Conservation (phyloP, 2,888 invertebrate species). For the Callosobruchus maculatus region DNA sequence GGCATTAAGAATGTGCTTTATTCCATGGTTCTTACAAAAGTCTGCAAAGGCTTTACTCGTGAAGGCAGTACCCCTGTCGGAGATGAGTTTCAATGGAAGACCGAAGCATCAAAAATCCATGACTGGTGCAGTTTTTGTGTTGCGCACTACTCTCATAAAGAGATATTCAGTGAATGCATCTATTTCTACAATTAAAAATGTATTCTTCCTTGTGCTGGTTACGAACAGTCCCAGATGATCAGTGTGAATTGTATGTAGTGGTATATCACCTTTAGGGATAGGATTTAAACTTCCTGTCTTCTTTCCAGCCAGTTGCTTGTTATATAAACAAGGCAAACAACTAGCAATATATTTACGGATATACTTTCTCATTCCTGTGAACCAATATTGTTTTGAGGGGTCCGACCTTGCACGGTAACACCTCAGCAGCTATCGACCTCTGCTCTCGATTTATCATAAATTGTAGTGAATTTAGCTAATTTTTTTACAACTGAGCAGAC, state of each 20-base stretch:
- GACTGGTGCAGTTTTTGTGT: constrained; percentile 13
- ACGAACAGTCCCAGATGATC: constrained; percentile 29
- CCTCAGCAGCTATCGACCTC: too few species aligned
- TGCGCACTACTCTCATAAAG: constrained; percentile 24
- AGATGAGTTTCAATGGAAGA: constrained; percentile 11
- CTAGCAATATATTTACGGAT: constrained; percentile 38
- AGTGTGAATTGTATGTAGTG: constrained; percentile 27
- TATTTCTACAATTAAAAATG: constrained; percentile 29
- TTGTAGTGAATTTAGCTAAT: too few species aligned
- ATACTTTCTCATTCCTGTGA: too few species aligned
- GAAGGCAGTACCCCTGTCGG: constrained; percentile 19
- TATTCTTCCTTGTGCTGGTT: constrained; percentile 18
- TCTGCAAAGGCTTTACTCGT: constrained; percentile 17
- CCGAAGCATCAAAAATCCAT: constrained; percentile 18
- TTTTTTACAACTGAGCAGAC: too few species aligned
- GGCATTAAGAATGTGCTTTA: constrained; percentile 11
- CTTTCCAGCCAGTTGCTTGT: constrained; percentile 31
- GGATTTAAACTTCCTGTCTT: constrained; percentile 37
- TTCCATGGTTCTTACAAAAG: constrained; percentile 7
- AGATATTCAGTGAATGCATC: constrained; percentile 37
- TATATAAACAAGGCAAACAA: constrained; percentile 41
- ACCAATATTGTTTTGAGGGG: too few species aligned
- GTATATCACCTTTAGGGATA: constrained; percentile 29
- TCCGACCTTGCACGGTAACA: too few species aligned
- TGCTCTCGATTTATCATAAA: too few species aligned